Base-by-base conservation (phyloP, 2,797 vertebrate species). In the Liasis olivaceus region DNA sequence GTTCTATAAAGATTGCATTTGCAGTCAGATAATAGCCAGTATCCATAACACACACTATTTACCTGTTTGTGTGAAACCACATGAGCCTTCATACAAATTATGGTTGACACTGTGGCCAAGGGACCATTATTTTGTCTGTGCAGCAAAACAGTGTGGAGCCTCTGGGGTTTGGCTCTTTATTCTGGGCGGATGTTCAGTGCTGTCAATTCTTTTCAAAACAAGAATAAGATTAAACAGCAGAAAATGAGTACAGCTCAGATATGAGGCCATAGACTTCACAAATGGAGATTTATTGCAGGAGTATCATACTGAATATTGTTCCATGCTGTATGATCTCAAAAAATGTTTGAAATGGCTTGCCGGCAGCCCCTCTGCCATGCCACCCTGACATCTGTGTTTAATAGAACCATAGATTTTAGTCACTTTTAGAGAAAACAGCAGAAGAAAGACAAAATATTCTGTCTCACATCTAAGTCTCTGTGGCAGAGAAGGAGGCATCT, bases 381-480 rank as follows among this genome's bases (percentile, higher is more conserved):
- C 14, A 94, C 42, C 8, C 86, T 92, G 91, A 94, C 90, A 92
- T 93, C 94, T 94, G 90, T 94, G 89, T 94, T 95, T 91, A 94
- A 95, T 92, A 93, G 89, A 94, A 91, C n/a, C 54, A 47, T 28
- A 81, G 26, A 88, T 92, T 93, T 47, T 89, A 93, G 77, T 62
- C 26, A 88, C 87, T 84, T 94, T 95, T 64, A 66, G 58, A 51
- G 60, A 84, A 92, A 91, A 84, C 20, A 89, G 7, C 84, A 72
- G 88, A 95, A 91, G 91, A 94, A 95, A 95, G 86, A 28, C 91
- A 95, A 92, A 95, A 94, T 58, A 95, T 90, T 36, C 9, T 0
- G 96, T 93, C 15, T 13, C 2, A 2, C 66, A 36, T 13, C 3
- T 84, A 51, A 90, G 85, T 89, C 89, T 47, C 58, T 90, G 36